Base-by-base conservation (phyloP, 1,140 invertebrate genomes). In the Aphidius gifuensis region DNA sequence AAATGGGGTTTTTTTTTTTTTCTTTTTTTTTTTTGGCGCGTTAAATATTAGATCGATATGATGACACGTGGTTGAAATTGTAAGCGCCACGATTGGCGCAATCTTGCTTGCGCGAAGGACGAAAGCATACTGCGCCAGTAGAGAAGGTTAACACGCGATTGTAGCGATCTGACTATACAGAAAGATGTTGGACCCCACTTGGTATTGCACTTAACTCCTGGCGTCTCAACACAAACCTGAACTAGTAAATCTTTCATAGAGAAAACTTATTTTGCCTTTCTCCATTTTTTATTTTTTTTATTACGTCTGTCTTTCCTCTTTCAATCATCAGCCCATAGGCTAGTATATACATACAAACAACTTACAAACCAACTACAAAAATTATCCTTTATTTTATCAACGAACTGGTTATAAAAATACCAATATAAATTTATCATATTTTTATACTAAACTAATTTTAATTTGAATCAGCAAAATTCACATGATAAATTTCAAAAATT, bases 101-200 rank as follows among this genome's bases (percentile, higher is more conserved):
- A 76, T 71, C 76, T 73, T 68, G 68, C 73, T 71, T 76, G 74
- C 72, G 68, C 76, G 75, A 75, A 70, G 74, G 75, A 74, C 76
- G 72, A 71, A 64, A 72, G 69, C 75, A 68, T 70, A 79, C 77
- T 71, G 54, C 68, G 67, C 61, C 64, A 64, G 61, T 58, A 40
- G 44, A 66, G 73, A 68, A 74, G 69, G 71, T 73, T 71, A 76
- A 76, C 73, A 74, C 71, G 74, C 71, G 70, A 70, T 67, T 72
- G 49, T 58, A 65, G 23, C 23, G 23, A 32, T 32, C 23, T 32
- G 23, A 32, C 23, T 32, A 4, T 32, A 16, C 16, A 32, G 23
- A 32, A 32, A 32, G 23, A 32, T 32, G 23, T 32, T 32, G 23
- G 23, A 32, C 23, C 23, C 23, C 23, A 32, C 23, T 32, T 32